phyloP scores from a whole-genome alignment of 2,888 invertebrate species.

The Drosophila niveifrons region DNA sequence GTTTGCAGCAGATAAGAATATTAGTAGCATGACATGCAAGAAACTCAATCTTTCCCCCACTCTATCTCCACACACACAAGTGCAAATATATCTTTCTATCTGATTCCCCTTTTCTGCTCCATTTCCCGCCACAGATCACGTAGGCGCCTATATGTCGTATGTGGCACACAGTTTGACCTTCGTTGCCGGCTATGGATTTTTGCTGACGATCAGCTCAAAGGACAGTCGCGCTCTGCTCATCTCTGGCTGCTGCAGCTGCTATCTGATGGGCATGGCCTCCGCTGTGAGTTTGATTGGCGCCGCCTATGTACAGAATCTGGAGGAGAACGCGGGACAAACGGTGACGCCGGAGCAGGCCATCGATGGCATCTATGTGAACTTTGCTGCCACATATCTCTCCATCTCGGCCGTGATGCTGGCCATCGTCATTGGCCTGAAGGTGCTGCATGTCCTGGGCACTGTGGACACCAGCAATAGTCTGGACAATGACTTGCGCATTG shows the following conservation, averaged over 20 bases:
- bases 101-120: background rate
- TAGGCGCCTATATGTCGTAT: slow-evolving; percentile 82
- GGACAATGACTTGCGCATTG: slow-evolving; percentile 82
- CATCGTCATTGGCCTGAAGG: slow-evolving; percentile 73
- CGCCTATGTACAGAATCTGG: slow-evolving; percentile 65
- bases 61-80: no score
- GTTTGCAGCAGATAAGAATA: background rate
- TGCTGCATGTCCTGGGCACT: slow-evolving; percentile 74
- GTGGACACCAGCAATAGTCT: slow-evolving; percentile 81
- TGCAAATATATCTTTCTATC: background rate
- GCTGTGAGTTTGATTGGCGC: slow-evolving; percentile 79
- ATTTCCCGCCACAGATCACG: slow-evolving; percentile 65
- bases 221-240: slow-evolving; percentile 74
- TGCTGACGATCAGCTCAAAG: slow-evolving; percentile 80
- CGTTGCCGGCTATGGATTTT: slow-evolving; percentile 77
- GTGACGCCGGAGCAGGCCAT: slow-evolving; percentile 57
- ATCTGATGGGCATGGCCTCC: slow-evolving; percentile 79
- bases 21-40: background rate
- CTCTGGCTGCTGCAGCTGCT: slow-evolving; percentile 77
- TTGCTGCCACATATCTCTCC: slow-evolving; percentile 79
- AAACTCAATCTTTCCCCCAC: background rate
- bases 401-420: slow-evolving; percentile 64
- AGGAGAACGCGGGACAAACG: slow-evolving; percentile 39
- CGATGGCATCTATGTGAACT: slow-evolving; percentile 79
- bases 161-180: slow-evolving; percentile 82